A percentile compares a stretch with the other conserved stretches of the same genome.
phyloP scores from a whole-genome alignment of 1,140 invertebrate species.

The Euura lappo region DNA sequence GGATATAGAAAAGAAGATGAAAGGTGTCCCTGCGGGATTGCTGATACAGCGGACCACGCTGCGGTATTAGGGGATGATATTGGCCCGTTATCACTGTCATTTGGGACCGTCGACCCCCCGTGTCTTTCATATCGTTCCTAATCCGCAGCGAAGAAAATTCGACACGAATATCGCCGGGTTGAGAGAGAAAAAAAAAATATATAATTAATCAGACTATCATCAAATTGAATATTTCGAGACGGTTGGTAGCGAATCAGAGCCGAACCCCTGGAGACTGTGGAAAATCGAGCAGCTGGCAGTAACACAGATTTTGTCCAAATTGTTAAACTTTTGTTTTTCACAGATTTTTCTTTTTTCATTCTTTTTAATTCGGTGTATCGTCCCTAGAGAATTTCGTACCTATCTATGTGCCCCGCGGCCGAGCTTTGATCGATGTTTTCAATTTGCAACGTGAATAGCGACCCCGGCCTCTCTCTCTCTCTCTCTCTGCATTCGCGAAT shows the following conservation, averaged over 20 bases:
- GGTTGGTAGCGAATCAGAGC: too few relatives aligned
- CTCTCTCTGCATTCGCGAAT: background rate
- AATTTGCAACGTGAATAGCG: slow-evolving; percentile 4
- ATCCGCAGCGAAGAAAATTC: background rate
- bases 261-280: too few relatives aligned
- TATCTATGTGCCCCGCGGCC: background rate
- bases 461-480: background rate
- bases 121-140: background rate
- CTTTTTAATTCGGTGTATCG: background rate
- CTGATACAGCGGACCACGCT: background rate
- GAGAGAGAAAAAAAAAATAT: too few relatives aligned
- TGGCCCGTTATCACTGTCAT: background rate
- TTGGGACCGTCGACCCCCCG: background rate
- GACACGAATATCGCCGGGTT: too few relatives aligned
- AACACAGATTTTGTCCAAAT: background rate
- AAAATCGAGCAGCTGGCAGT: background rate
- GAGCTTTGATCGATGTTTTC: slow-evolving; percentile 3
- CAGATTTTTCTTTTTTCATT: background rate
- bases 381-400: background rate
- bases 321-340: background rate
- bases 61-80: background rate
- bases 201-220: too few relatives aligned
- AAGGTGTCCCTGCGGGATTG: background rate
- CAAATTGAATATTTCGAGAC: too few relatives aligned
- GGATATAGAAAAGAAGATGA: background rate